Conservation (phyloP, 2,113 vertebrate species). For the Phycodurus eques region DNA sequence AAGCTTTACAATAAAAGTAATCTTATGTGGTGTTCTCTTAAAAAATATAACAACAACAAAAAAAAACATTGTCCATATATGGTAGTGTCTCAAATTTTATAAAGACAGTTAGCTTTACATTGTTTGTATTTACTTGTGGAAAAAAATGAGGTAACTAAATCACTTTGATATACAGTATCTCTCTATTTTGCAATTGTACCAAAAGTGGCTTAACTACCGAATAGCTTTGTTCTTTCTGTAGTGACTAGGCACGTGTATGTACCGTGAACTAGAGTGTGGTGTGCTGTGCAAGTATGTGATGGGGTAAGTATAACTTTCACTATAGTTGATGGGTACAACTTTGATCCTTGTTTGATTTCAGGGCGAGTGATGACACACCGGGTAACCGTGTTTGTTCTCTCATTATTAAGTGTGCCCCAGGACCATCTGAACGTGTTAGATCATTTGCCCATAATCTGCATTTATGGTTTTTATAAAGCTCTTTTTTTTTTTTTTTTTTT, state of each 20-base stretch:
- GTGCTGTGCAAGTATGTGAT: conserved; percentile 73
- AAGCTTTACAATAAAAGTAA: conserved; percentile 83
- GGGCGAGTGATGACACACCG: conserved; percentile 55
- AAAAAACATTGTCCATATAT: conserved; percentile 81
- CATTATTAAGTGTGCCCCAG: conserved; percentile 30
- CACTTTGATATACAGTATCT: conserved; percentile 87
- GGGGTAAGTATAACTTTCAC: conserved; percentile 74
- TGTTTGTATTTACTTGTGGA: conserved; percentile 86
- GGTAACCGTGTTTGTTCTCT: conserved; percentile 54
- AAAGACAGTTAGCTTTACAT: conserved; percentile 88
- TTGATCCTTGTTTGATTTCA: conserved; percentile 62
- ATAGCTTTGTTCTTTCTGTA: conserved; percentile 77
- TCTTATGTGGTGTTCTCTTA: conserved; percentile 75
- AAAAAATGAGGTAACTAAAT: conserved; percentile 65
- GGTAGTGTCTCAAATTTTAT: conserved; percentile 93
- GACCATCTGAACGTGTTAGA: conserved; percentile 12
- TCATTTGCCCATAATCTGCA: conserved; percentile 20
- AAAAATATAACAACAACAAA: neutral
- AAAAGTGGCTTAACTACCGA: conserved; percentile 98
- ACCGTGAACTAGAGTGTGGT: conserved; percentile 75
- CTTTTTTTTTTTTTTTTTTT: neutral
- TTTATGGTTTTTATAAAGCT: neutral
- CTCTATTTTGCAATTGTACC: conserved; percentile 95
- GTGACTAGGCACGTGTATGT: conserved; percentile 78
- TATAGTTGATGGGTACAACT: conserved; percentile 66